phyloP scores from a whole-genome alignment of 53 echinoderm and acorn worm genomes.

The Crossaster papposus region DNA sequence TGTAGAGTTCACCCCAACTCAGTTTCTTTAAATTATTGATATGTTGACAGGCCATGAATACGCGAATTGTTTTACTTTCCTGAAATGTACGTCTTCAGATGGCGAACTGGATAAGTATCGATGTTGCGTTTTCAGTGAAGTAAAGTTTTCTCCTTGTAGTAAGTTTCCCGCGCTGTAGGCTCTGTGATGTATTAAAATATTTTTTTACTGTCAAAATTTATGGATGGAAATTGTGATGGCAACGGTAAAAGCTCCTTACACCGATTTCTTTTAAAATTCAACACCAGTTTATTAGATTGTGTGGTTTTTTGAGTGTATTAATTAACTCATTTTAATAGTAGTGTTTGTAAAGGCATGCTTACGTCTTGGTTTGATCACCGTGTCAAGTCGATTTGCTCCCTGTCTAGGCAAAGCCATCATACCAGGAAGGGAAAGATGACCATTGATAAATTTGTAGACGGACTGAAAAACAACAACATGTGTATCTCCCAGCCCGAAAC shows the following conservation, averaged over 20 bases:
- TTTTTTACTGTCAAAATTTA: background rate
- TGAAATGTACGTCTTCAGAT: background rate
- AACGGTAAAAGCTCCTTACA: background rate
- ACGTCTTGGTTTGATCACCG: background rate
- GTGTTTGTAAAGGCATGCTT: too few species aligned
- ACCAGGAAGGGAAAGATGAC: background rate
- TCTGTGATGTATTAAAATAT: background rate
- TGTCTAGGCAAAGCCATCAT: background rate
- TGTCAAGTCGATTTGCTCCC: background rate
- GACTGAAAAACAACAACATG: background rate
- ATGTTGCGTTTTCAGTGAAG: background rate
- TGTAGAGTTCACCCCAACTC: conserved; percentile 5
- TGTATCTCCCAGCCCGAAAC: background rate
- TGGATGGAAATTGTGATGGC: background rate
- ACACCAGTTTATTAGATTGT: background rate
- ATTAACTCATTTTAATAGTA: too few species aligned
- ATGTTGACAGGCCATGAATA: conserved; percentile 27
- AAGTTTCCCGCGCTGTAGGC: background rate
- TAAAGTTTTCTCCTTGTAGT: background rate
- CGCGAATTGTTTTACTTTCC: background rate
- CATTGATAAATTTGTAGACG: background rate
- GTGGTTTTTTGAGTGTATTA: too few species aligned
- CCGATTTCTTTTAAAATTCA: background rate
- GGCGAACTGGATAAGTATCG: background rate
- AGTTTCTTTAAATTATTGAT: conserved; percentile 53